Base-by-base conservation (phyloP, 2,888 invertebrate species). In the Tromatobia lineatoria region DNA sequence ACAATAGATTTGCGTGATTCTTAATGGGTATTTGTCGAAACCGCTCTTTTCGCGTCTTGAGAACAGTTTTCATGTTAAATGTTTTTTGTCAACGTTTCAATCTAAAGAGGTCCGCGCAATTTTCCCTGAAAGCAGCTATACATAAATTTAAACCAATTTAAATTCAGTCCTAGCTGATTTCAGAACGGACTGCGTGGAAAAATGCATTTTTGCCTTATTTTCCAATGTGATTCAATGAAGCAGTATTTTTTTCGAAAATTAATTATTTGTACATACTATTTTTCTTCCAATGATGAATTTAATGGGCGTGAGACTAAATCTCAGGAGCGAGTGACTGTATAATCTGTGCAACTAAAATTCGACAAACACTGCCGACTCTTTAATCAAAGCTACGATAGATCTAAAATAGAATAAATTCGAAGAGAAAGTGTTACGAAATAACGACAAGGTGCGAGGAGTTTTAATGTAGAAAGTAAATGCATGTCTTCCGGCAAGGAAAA, bases 401-500 rank as follows among this genome's bases (percentile, higher is more conserved):
- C 38, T 64, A 25, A 20, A 6, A 66, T 0, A 66, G 45, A 4
- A 45, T 59, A 45, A 45, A 29, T 20, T 57, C 23, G n/a, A 23
- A n/a, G 42, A 42, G 71, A n/a, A 45, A 73, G 11, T 4, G 15
- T 45, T 11, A 57, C 13, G 45, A 54, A 42, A 38, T 7, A 23
- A 47, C 29, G n/a, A 29, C 3, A 18, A 10, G 18, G 25, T 7
- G 25, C 45, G 18, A 34, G 10, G 29, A 69, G 8, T 29, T 69
- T 4, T 34, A 69, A 69, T 18, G 29, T 69, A 69, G 50, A 69
- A 69, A 10, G 18, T n/a, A 11, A 8, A 75, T 66, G 18, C 61
- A 7, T 42, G 77, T 77, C 66, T 77, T 77, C 77, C 64, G 18
- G 6, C n/a, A 4, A n/a, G 59, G 6, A 20, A 66, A 10, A 47